Conservation (phyloP, 2,888 invertebrate genomes). For the Eulithis prunata region DNA sequence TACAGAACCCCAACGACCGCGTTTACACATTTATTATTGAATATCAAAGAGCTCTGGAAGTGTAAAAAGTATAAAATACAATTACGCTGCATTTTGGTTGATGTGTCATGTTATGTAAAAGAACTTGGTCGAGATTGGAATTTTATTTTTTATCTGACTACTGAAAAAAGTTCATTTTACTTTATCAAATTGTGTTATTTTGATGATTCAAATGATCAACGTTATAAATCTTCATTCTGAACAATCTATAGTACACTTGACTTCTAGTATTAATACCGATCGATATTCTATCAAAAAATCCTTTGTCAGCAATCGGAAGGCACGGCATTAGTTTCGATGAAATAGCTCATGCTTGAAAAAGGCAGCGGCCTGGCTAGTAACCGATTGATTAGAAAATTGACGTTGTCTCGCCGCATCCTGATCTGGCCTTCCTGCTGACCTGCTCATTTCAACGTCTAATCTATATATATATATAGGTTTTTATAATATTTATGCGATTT, state of each 20-base stretch:
- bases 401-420: slow-evolving; percentile 55
- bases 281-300: too few relatives aligned
- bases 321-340: slow-evolving; percentile 36
- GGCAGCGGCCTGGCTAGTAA: slow-evolving; percentile 33
- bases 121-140: too few relatives aligned
- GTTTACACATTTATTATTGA: slow-evolving; percentile 74
- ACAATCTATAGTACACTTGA: too few relatives aligned
- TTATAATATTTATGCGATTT: too few relatives aligned
- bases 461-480: not conserved
- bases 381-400: slow-evolving; percentile 76
- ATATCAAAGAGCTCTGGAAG: slow-evolving; percentile 42
- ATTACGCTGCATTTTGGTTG: slow-evolving; percentile 1
- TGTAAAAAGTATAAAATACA: slow-evolving; percentile 19
- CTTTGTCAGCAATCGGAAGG: not conserved
- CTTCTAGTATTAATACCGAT: too few relatives aligned
- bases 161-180: too few relatives aligned
- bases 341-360: slow-evolving; percentile 4
- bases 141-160: too few relatives aligned
- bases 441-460: slow-evolving; percentile 57
- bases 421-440: slow-evolving; percentile 55
- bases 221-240: too few relatives aligned
- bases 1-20: slow-evolving; percentile 63
- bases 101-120: not conserved
- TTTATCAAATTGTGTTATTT: too few relatives aligned
- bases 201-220: too few relatives aligned